phyloP scores from a whole-genome alignment of 2,888 invertebrate species.

The Sinohyriopsis cumingii region DNA sequence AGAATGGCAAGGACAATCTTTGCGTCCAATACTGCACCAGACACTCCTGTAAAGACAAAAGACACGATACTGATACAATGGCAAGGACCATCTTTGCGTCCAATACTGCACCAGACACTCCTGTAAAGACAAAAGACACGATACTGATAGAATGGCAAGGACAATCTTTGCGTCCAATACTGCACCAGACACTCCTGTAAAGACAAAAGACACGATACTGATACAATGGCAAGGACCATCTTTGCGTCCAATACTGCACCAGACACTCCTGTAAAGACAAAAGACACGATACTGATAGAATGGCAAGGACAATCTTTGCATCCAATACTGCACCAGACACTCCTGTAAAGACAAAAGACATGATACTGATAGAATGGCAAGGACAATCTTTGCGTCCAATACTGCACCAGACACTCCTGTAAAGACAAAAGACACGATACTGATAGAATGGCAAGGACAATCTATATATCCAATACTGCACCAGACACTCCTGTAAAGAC shows the following conservation, averaged over 20 bases:
- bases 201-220: too few relatives aligned
- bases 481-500: neutral
- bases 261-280: neutral
- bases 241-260: neutral
- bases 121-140: conserved; percentile 74
- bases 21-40: neutral
- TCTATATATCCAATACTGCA: neutral
- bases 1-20: neutral
- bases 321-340: neutral
- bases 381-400: too few relatives aligned
- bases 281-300: conserved; percentile 77
- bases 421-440: too few relatives aligned
- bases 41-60: too few relatives aligned
- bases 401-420: neutral
- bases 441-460: too few relatives aligned
- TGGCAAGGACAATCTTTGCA: too few relatives aligned
- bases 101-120: neutral
- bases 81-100: too few relatives aligned
- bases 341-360: too few relatives aligned
- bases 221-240: neutral
- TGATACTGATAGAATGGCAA: neutral
- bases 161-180: neutral
- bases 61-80: too few relatives aligned
- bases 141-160: conserved; percentile 69
- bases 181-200: neutral